These are phyloP conservation scores for Erethizon dorsatum DNA, from an alignment of 2,797 vertebrate species.

Conservation along the genomic window DNA sequence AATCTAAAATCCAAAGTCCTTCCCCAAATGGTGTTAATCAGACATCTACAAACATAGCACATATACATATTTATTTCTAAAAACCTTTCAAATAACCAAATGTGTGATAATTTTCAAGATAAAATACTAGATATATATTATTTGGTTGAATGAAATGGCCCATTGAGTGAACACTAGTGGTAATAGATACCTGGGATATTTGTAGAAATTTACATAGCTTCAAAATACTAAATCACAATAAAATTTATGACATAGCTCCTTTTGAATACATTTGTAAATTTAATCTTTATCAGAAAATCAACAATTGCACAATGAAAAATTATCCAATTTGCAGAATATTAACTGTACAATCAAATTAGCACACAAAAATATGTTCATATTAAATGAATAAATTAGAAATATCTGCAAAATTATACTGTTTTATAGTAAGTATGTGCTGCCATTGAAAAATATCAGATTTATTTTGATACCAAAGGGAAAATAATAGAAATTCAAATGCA, in stretches of 20 bases:
- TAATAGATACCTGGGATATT: background rate
- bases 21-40: background rate
- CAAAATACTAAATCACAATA: background rate
- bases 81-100: background rate
- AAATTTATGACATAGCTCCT: background rate
- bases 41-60: background rate
- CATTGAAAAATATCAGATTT: background rate
- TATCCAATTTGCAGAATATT: background rate
- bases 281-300: slow-evolving; percentile 11
- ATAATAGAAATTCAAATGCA: background rate
- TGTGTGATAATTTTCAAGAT: background rate
- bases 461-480: background rate
- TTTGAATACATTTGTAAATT: slow-evolving; percentile 23
- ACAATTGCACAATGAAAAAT: background rate
- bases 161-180: background rate
- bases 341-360: background rate
- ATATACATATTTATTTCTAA: background rate
- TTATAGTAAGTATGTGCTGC: background rate
- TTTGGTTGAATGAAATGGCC: background rate
- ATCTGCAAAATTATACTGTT: background rate
- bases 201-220: slow-evolving; percentile 29
- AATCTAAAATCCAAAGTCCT: background rate
- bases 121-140: background rate
- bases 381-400: background rate
- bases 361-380: background rate